phyloP scores from a whole-genome alignment of 2,797 vertebrate species.

The Caiman crocodilus region DNA sequence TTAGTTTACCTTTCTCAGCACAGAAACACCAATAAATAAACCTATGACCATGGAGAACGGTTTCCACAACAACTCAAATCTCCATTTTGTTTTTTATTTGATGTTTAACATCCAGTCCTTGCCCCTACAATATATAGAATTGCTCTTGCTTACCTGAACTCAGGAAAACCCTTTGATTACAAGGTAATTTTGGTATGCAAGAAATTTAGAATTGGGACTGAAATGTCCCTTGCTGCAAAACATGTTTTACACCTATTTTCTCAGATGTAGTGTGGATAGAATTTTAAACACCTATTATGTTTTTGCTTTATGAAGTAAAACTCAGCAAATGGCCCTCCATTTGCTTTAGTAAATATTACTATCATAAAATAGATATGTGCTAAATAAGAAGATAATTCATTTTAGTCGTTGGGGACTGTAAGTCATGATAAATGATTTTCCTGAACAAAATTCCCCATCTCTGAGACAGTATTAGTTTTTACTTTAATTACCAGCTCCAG shows the following conservation, averaged over 20 bases:
- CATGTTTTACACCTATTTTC: background rate
- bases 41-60: background rate
- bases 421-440: conserved; percentile 94
- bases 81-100: background rate
- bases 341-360: conserved; percentile 42
- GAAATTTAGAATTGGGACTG: background rate
- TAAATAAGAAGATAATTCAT: conserved; percentile 91
- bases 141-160: conserved; percentile 6
- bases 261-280: background rate
- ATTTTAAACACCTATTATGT: conserved; percentile 23
- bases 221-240: background rate
- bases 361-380: conserved; percentile 73
- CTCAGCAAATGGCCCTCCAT: conserved; percentile 54
- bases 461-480: conserved; percentile 98
- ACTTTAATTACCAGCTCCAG: conserved; percentile 96
- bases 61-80: background rate
- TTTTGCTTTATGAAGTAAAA: conserved; percentile 44
- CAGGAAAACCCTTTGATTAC: background rate
- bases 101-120: background rate
- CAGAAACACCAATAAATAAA: background rate
- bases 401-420: conserved; percentile 86
- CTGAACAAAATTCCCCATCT: conserved; percentile 91
- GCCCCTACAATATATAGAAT: background rate
- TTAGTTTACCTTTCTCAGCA: background rate
- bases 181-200: background rate